A percentile compares a stretch with the other conserved stretches of the same genome.
These are phyloP conservation scores for Channa maculata DNA, from an alignment of 2,113 vertebrate species.

Conservation along the genomic window DNA sequence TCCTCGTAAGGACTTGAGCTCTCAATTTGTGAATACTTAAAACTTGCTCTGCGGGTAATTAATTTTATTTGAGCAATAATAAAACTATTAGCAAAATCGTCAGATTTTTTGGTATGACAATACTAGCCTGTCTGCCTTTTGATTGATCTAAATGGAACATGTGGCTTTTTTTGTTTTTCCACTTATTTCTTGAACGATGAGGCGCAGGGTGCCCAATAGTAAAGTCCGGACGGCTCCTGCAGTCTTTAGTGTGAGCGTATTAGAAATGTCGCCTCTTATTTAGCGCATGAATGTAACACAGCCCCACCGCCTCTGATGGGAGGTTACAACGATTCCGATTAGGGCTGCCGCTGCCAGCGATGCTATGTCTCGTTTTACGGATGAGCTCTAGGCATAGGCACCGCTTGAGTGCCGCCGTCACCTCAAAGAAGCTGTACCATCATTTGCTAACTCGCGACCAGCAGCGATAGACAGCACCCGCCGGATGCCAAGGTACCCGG, in stretches of 20 bases:
- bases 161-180: too few relatives aligned
- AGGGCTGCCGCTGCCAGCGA: conserved; percentile 56
- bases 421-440: not conserved
- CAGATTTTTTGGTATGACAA: not conserved
- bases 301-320: conserved; percentile 56
- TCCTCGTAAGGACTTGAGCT: conserved; percentile 9
- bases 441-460: not conserved
- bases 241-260: rapidly evolving
- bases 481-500: conserved; percentile 8
- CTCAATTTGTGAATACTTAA: not conserved
- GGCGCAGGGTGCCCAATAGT: too few relatives aligned
- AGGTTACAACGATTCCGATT: conserved; percentile 57
- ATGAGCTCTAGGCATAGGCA: conserved; percentile 51
- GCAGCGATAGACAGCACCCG: not conserved
- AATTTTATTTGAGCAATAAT: too few relatives aligned
- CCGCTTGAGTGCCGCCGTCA: conserved; percentile 36
- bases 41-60: not conserved
- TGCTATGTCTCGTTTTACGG: conserved; percentile 61
- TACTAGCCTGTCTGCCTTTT: too few relatives aligned
- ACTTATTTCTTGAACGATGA: too few relatives aligned
- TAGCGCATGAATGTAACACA: conserved; percentile 31
- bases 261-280: not conserved
- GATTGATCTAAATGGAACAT: too few relatives aligned
- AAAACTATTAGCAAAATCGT: not conserved
- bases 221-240: too few relatives aligned